These are phyloP conservation scores for Oryctes rhinoceros DNA, from an alignment of 1,140 invertebrate genomes.

Conservation along the genomic window DNA sequence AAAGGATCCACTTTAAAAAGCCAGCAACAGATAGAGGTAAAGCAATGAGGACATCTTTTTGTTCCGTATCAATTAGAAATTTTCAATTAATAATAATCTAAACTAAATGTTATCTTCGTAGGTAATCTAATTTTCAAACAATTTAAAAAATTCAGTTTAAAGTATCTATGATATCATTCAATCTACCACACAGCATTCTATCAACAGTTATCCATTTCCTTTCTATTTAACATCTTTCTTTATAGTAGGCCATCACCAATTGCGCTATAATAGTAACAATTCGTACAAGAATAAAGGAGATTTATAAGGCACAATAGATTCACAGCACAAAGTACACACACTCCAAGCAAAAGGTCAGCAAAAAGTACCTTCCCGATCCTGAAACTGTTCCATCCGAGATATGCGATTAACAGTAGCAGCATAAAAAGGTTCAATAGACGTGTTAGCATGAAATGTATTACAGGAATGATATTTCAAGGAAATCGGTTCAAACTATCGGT, in stretches of 20 bases:
- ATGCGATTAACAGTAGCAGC: slow-evolving; percentile 49
- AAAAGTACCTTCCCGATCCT: slow-evolving; percentile 77
- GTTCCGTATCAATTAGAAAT: too few relatives aligned
- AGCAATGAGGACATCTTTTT: too few relatives aligned
- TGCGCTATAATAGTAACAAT: slow-evolving; percentile 44
- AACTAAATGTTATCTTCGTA: too few relatives aligned
- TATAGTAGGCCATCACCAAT: slow-evolving; percentile 39
- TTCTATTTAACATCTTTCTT: background rate
- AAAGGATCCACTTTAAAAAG: too few relatives aligned
- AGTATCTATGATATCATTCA: background rate
- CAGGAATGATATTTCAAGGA: slow-evolving; percentile 56
- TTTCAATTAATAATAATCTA: too few relatives aligned
- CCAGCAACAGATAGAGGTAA: too few relatives aligned
- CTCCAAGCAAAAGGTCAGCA: slow-evolving; percentile 73
- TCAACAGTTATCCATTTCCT: background rate
- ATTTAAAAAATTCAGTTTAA: background rate
- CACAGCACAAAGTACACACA: slow-evolving; percentile 70
- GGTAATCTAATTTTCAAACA: too few relatives aligned
- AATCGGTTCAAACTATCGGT: slow-evolving; percentile 48
- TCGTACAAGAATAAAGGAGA: slow-evolving; percentile 59
- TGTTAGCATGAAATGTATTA: slow-evolving; percentile 49
- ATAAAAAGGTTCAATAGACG: slow-evolving; percentile 52
- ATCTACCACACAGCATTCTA: slow-evolving; percentile 28
- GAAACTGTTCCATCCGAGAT: slow-evolving; percentile 63
- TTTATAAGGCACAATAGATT: slow-evolving; percentile 72